Conservation (phyloP, 2,888 invertebrate species). For the Allacma fusca region DNA sequence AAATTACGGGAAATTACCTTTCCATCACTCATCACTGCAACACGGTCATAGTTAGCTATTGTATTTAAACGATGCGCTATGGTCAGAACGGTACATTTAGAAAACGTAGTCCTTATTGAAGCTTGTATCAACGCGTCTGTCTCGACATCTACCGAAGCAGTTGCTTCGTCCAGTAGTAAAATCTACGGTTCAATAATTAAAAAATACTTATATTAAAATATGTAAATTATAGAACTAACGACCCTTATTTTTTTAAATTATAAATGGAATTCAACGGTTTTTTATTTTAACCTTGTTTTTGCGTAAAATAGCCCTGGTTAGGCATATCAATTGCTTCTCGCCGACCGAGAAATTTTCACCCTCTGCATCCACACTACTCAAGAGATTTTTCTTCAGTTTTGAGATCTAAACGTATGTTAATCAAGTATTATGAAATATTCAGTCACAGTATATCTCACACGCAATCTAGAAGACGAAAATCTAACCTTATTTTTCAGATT, state of each 20-base stretch:
- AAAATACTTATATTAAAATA: no score
- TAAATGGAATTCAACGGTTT: no score
- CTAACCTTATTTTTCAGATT: constrained; percentile 61
- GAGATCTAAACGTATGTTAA: constrained; percentile 53
- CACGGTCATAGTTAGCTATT: constrained; percentile 65
- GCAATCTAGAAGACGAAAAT: background rate
- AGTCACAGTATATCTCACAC: background rate
- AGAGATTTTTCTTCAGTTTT: constrained; percentile 60
- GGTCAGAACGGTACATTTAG: constrained; percentile 66
- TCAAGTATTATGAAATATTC: background rate
- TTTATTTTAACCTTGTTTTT: constrained; percentile 63
- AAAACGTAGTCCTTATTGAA: constrained; percentile 67
- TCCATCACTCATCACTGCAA: constrained; percentile 62
- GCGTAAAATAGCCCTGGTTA: constrained; percentile 63
- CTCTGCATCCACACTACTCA: constrained; percentile 56
- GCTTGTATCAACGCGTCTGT: constrained; percentile 68
- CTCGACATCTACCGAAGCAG: constrained; percentile 68
- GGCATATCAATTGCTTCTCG: constrained; percentile 63
- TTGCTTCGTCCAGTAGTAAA: constrained; percentile 68
- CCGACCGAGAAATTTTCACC: constrained; percentile 63
- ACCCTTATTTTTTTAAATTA: no score
- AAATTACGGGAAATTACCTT: constrained; percentile 60
- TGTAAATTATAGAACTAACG: no score
- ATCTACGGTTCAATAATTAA: constrained; percentile 62
- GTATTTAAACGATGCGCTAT: constrained; percentile 68